Conservation (phyloP, 2,113 vertebrate genomes). For the Alectura lathami region DNA sequence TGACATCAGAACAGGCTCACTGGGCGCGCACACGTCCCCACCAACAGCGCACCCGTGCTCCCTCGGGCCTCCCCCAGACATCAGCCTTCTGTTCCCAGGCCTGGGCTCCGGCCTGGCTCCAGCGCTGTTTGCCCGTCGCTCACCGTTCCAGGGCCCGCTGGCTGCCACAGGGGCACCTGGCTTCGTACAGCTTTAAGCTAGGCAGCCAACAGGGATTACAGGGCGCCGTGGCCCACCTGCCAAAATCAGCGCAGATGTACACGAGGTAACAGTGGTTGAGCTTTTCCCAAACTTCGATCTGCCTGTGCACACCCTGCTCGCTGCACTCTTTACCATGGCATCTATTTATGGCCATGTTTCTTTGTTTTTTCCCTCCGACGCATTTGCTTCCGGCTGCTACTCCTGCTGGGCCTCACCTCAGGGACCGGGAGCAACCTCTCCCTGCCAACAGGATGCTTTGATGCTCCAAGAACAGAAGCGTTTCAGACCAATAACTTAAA, state of each 20-base stretch:
- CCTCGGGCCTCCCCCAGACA: neutral
- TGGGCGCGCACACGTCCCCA: rapidly evolving
- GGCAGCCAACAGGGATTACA: neutral
- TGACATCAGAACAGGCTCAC: neutral
- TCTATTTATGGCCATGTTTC: neutral
- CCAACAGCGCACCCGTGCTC: rapidly evolving
- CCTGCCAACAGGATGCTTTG: no score
- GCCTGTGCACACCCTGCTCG: neutral
- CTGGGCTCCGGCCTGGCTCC: neutral
- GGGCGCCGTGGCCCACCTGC: neutral
- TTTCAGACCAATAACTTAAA: neutral
- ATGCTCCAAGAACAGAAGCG: neutral
- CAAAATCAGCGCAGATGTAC: neutral
- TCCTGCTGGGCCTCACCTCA: neutral
- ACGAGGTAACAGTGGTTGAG: rapidly evolving
- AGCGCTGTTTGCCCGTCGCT: rapidly evolving
- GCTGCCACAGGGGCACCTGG: neutral
- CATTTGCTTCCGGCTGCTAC: neutral
- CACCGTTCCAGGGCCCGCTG: neutral
- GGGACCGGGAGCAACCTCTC: neutral
- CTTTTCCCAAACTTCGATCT: neutral
- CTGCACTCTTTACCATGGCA: neutral
- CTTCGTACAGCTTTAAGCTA: neutral
- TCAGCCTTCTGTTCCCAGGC: neutral
- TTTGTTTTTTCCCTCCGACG: neutral